Percentiles rank a stretch among this genome's conserved stretches.
Evolutionary conservation across 1,140 invertebrate genomes (phyloP).

Genomic region (Pentalonia nigronervosa): DNA sequence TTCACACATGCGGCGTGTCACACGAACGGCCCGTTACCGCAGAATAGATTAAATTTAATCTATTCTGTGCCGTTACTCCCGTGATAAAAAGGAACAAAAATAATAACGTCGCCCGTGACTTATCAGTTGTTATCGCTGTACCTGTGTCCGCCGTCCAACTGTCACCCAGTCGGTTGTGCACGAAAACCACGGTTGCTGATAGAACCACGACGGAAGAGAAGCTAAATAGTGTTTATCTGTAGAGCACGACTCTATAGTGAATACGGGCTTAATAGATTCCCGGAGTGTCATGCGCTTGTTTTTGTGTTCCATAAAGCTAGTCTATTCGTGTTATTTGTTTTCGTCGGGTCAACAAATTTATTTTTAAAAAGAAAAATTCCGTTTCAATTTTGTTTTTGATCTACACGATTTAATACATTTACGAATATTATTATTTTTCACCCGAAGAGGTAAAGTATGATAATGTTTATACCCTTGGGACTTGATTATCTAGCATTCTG

Average conservation of each 20-base stretch:
- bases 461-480: not conserved
- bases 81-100: too few species aligned
- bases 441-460: conserved; percentile 35
- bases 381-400: conserved; percentile 38
- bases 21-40: too few species aligned
- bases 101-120: too few species aligned
- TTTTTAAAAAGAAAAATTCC: conserved; percentile 58
- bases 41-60: too few species aligned
- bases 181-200: not conserved
- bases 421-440: conserved; percentile 42
- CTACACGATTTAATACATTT: conserved; percentile 5
- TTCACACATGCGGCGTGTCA: too few species aligned
- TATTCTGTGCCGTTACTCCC: too few species aligned
- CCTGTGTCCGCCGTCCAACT: too few species aligned
- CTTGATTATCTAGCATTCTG: not conserved
- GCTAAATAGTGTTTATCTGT: not conserved
- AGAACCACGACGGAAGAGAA: not conserved
- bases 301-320: not conserved
- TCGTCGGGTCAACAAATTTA: conserved; percentile 48
- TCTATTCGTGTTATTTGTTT: conserved; percentile 51
- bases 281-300: not conserved
- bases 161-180: not conserved
- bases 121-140: too few species aligned
- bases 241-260: not conserved
- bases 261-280: not conserved